phyloP scores from a whole-genome alignment of 2,888 invertebrate genomes.

The Machimus atricapillus region DNA sequence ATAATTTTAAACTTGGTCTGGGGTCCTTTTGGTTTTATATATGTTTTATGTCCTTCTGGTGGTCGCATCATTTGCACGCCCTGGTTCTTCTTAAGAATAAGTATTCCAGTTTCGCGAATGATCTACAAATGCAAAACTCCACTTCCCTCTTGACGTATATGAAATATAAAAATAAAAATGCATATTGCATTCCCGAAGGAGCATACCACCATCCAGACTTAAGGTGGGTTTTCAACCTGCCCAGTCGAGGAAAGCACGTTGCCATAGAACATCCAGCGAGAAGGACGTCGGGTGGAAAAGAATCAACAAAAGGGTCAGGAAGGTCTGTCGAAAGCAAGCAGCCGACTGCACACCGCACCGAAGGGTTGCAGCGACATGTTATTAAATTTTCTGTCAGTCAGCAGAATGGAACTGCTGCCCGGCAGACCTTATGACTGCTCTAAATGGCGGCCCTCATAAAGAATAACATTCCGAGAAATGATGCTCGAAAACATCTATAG shows the following conservation, averaged over 20 bases:
- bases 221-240: neutral
- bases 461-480: conserved; percentile 8
- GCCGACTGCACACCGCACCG: neutral
- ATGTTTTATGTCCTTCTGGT: neutral
- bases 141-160: neutral
- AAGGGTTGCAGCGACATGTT: conserved; percentile 27
- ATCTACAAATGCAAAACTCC: neutral
- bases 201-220: neutral
- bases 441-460: conserved; percentile 17
- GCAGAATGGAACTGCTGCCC: conserved; percentile 13
- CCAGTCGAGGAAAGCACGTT: neutral
- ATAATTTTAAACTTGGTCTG: neutral
- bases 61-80: neutral
- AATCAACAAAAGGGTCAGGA: neutral
- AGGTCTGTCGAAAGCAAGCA: conserved; percentile 31
- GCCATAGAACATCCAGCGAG: neutral
- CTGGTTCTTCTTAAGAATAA: neutral
- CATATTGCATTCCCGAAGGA: neutral
- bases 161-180: neutral
- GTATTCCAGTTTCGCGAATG: neutral
- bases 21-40: neutral
- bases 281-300: neutral
- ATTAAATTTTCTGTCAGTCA: conserved; percentile 42
- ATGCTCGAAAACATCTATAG: conserved; percentile 24
- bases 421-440: conserved; percentile 35